A percentile compares a stretch with the other conserved stretches of the same genome.
Conservation (phyloP, 1,140 invertebrate species). For the Epicauta chinensis region DNA sequence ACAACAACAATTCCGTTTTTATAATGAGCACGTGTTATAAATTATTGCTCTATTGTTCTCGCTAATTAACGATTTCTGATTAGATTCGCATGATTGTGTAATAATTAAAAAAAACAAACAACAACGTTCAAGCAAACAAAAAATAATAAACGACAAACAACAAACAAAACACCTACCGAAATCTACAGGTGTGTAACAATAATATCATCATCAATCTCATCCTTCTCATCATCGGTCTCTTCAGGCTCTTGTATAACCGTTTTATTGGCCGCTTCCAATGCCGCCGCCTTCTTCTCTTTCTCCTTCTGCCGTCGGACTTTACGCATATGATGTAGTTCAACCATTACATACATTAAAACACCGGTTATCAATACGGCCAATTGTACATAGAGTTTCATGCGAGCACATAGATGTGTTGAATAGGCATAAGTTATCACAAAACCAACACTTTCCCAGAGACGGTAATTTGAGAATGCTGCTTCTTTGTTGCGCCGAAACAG, state of each 20-base stretch:
- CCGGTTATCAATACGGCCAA: constrained; percentile 72
- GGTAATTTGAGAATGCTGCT: constrained; percentile 93
- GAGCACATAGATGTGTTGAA: constrained; percentile 79
- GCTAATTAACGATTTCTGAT: too few species aligned
- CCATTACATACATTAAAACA: constrained; percentile 71
- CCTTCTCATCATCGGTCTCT: constrained; percentile 74
- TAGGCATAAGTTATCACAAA: constrained; percentile 89
- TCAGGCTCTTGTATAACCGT: constrained; percentile 49
- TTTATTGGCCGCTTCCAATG: constrained; percentile 46
- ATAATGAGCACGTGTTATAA: too few species aligned
- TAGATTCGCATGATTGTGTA: too few species aligned
- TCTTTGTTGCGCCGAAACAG: constrained; percentile 89
- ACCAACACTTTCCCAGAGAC: constrained; percentile 89
- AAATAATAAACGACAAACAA: too few species aligned
- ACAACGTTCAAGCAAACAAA: too few species aligned
- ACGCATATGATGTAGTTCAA: constrained; percentile 75
- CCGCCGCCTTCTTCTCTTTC: constrained; percentile 61
- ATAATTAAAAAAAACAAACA: too few species aligned
- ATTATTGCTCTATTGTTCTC: too few species aligned
- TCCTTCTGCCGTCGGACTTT: constrained; percentile 62
- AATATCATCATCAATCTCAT: constrained; percentile 79
- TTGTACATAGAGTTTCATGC: constrained; percentile 86
- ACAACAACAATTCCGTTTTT: too few species aligned
- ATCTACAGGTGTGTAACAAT: constrained; percentile 73
- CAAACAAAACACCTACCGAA: background rate